A percentile compares a stretch with the other conserved stretches of the same genome.
Conservation (phyloP, 2,797 vertebrate species). For the Scleropages formosus region DNA sequence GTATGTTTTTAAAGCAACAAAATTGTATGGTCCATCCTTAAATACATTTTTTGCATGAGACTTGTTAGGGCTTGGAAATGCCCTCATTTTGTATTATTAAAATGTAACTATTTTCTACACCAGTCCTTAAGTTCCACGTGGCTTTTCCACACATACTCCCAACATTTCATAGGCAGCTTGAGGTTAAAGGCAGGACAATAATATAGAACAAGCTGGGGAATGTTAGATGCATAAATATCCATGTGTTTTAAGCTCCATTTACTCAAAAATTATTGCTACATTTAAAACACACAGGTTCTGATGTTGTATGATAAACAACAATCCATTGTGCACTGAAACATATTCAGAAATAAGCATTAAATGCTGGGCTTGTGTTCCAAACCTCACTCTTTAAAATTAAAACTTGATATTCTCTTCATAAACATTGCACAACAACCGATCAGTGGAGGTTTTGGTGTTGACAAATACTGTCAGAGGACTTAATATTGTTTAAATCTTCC, state of each 20-base stretch:
- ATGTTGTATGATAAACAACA: constrained; percentile 33
- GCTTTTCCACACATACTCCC: constrained; percentile 28
- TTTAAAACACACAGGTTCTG: constrained; percentile 52
- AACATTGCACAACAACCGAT: constrained; percentile 24
- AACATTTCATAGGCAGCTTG: constrained; percentile 53
- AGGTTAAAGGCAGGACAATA: constrained; percentile 65
- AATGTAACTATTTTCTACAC: background rate
- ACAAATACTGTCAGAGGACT: background rate
- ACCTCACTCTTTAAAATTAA: background rate
- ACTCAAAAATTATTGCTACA: constrained; percentile 66
- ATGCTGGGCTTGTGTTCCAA: constrained; percentile 57
- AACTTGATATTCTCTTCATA: constrained; percentile 18
- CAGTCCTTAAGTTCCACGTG: constrained; percentile 29
- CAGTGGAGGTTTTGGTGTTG: constrained; percentile 19
- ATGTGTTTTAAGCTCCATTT: constrained; percentile 33
- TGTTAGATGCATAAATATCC: constrained; percentile 44
- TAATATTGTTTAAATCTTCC: too few species aligned
- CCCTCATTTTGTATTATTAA: background rate
- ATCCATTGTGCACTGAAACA: constrained; percentile 40
- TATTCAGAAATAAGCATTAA: constrained; percentile 36
- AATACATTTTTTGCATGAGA: constrained; percentile 43
- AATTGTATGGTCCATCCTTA: constrained; percentile 32
- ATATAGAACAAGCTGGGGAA: constrained; percentile 60
- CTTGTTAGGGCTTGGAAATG: constrained; percentile 9
- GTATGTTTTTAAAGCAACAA: constrained; percentile 16